phyloP scores from a whole-genome alignment of 2,113 vertebrate species.

The Meriones unguiculatus region DNA sequence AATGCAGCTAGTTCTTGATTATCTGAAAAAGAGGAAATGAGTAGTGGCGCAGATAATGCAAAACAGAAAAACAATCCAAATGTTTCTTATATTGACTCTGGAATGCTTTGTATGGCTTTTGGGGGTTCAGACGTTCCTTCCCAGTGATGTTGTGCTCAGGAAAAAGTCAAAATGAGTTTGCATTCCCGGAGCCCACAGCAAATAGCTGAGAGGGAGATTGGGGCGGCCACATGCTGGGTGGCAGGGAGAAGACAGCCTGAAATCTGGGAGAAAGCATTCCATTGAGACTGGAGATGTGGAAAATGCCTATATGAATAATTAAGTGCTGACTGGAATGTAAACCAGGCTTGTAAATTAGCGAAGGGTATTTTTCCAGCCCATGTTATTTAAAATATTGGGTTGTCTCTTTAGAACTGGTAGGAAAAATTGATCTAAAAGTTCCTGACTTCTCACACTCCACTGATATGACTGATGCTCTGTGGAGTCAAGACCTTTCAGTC shows the following conservation, averaged over 20 bases:
- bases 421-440: not conserved
- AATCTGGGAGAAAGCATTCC: slow-evolving; percentile 56
- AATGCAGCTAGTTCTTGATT: slow-evolving; percentile 60
- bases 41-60: slow-evolving; percentile 68
- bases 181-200: slow-evolving; percentile 73
- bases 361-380: slow-evolving; percentile 38
- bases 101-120: slow-evolving; percentile 81
- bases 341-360: slow-evolving; percentile 11
- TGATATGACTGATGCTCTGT: not conserved
- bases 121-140: slow-evolving; percentile 63
- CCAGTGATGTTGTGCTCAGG: slow-evolving; percentile 61
- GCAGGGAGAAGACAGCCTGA: slow-evolving; percentile 51
- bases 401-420: not conserved
- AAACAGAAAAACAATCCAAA: slow-evolving; percentile 77
- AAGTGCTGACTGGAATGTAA: slow-evolving; percentile 53
- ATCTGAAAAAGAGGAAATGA: slow-evolving; percentile 74
- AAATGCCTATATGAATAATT: slow-evolving; percentile 51
- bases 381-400: not conserved
- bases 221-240: slow-evolving; percentile 69
- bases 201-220: slow-evolving; percentile 52
- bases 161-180: slow-evolving; percentile 78
- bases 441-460: not conserved
- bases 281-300: slow-evolving; percentile 45
- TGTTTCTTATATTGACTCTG: slow-evolving; percentile 74
- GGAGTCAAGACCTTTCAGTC: not conserved